Conservation (phyloP, 2,888 invertebrate species). For the Melinopterus prodromus region DNA sequence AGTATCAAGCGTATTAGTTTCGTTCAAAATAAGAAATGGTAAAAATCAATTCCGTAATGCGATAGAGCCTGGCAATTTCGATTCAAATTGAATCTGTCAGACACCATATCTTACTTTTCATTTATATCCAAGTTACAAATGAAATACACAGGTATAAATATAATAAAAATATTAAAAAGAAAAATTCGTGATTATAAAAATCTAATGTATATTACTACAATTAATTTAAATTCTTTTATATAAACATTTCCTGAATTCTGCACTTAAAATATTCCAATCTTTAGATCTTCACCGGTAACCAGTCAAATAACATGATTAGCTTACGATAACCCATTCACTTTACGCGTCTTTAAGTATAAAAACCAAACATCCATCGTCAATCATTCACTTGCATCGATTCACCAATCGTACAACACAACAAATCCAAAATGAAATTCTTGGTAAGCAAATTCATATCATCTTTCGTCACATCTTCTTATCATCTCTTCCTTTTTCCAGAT, state of each 20-base stretch:
- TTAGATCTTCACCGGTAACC: not conserved
- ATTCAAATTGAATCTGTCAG: no score
- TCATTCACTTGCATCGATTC: not conserved
- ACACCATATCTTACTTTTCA: no score
- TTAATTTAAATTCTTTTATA: not conserved
- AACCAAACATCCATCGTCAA: not conserved
- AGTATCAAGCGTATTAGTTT: no score
- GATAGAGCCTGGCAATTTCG: no score
- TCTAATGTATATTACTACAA: no score
- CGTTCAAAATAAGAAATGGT: no score
- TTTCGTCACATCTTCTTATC: not conserved
- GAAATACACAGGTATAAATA: no score
- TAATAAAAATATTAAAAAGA: no score
- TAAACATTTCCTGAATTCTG: not conserved
- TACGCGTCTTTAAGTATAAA: not conserved
- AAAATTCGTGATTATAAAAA: no score
- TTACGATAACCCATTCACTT: not conserved
- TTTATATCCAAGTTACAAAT: no score
- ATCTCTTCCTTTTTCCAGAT: constrained; percentile 29
- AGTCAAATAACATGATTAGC: not conserved
- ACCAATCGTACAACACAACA: not conserved
- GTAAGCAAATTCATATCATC: not conserved
- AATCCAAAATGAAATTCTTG: constrained; percentile 22
- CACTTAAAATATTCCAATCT: not conserved
- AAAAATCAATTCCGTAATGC: no score